Percentiles rank a stretch among this genome's conserved stretches.
Evolutionary conservation across 2,888 invertebrate genomes (phyloP).

Genomic region (Drosophila monieri): DNA sequence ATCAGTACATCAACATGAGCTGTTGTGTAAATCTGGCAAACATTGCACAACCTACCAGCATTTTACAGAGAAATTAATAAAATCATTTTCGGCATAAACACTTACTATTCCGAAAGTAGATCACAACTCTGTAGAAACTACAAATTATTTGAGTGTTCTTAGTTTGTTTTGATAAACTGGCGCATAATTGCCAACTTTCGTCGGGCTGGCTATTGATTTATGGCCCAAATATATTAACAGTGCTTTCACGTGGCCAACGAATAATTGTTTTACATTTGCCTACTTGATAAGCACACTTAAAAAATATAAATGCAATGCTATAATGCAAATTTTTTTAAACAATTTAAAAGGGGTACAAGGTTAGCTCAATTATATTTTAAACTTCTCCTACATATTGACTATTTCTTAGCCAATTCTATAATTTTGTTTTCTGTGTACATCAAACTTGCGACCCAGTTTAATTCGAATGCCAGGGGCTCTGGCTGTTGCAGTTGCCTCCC

Average conservation of each 20-base stretch:
- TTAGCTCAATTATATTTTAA: too few relatives aligned
- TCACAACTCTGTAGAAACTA: slow-evolving; percentile 8
- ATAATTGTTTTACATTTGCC: slow-evolving; percentile 14
- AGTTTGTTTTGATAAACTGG: slow-evolving; percentile 33
- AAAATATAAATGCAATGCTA: too few relatives aligned
- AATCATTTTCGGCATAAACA: neutral
- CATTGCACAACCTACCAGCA: neutral
- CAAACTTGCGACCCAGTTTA: slow-evolving; percentile 24
- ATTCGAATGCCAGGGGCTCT: slow-evolving; percentile 4
- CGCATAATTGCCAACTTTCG: slow-evolving; percentile 23
- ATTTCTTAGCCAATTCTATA: neutral
- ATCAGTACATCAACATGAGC: slow-evolving; percentile 12
- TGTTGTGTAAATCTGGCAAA: neutral
- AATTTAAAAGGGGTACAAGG: too few relatives aligned
- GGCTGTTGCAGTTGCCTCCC: neutral
- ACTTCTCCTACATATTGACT: neutral
- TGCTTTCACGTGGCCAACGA: slow-evolving; percentile 25
- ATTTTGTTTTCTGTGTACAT: neutral
- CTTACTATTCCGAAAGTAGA: neutral
- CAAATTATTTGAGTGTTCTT: slow-evolving; percentile 14
- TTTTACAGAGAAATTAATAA: neutral
- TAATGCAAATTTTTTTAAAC: too few relatives aligned
- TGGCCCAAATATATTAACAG: slow-evolving; percentile 57
- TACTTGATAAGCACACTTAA: slow-evolving; percentile 12
- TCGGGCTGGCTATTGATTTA: slow-evolving; percentile 62